Percentiles rank a stretch among this genome's conserved stretches.
Conservation (phyloP, 2,888 invertebrate species). For the Ormyrus rosae region DNA sequence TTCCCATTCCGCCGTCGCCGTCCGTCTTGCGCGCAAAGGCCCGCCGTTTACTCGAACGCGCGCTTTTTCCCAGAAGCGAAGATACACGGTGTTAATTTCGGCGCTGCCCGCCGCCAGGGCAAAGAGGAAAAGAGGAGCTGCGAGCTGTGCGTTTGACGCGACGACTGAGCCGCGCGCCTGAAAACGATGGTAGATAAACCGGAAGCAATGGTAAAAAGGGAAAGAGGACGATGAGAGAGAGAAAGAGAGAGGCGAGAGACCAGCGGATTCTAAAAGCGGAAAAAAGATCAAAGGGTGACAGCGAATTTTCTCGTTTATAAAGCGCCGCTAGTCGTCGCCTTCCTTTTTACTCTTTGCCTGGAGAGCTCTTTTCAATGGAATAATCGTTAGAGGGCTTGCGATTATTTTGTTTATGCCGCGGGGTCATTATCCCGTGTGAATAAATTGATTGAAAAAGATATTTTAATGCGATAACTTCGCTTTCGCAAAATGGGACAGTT, state of each 20-base stretch:
- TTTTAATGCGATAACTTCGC: too few species aligned
- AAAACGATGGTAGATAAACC: slow-evolving; percentile 47
- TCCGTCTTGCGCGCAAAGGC: neutral
- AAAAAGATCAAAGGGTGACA: slow-evolving; percentile 53
- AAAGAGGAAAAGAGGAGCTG: neutral
- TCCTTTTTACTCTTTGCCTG: neutral
- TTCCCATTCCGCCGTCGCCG: neutral
- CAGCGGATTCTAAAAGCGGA: slow-evolving; percentile 16
- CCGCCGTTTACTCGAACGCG: neutral
- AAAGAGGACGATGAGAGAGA: neutral
- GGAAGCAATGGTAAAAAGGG: slow-evolving; percentile 43
- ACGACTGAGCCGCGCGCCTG: neutral
- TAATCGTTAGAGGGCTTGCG: neutral
- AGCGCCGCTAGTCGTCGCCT: neutral
- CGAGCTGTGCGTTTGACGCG: neutral
- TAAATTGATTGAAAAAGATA: too few species aligned
- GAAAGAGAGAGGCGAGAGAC: too few species aligned
- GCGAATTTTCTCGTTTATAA: slow-evolving; percentile 48
- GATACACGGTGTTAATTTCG: slow-evolving; percentile 53
- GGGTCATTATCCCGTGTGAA: too few species aligned
- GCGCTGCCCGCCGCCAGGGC: neutral
- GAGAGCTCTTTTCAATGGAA: too few species aligned
- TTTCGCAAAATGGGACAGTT: too few species aligned
- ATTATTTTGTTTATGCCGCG: neutral
- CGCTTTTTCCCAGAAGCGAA: slow-evolving; percentile 26